phyloP scores from a whole-genome alignment of 1,140 invertebrate genomes.

The Cryptotermes secundus region DNA sequence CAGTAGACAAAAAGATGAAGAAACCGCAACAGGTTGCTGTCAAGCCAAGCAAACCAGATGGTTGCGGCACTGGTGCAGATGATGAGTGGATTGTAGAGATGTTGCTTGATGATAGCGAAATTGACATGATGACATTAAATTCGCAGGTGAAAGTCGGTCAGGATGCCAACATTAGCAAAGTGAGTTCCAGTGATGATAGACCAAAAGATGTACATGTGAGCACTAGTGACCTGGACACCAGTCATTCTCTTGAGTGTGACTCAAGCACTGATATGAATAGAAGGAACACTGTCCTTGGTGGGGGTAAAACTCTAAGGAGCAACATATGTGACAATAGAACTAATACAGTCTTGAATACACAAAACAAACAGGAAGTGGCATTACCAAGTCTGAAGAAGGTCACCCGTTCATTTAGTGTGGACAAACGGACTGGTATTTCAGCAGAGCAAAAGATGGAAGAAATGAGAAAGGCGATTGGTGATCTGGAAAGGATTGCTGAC shows the following conservation, averaged over 20 bases:
- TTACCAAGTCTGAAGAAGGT: not conserved
- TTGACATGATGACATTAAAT: not conserved
- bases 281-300: not conserved
- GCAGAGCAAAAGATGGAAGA: not conserved
- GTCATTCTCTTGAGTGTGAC: not conserved
- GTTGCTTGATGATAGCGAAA: not conserved
- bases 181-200: not conserved
- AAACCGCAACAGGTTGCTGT: not conserved
- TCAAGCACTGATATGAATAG: not conserved
- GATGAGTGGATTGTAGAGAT: conserved; percentile 10
- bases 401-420: not conserved
- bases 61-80: not conserved
- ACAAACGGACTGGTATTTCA: not conserved
- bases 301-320: not conserved
- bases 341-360: not conserved
- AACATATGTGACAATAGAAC: not conserved
- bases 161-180: not conserved
- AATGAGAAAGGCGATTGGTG: conserved; percentile 11
- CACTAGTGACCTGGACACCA: not conserved
- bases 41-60: not conserved
- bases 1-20: not conserved
- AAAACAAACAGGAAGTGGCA: not conserved
- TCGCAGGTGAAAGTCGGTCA: not conserved
- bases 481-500: not conserved
- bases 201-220: not conserved